Base-by-base conservation (phyloP, 2,888 invertebrate genomes). In the Criorhina ranunculi region DNA sequence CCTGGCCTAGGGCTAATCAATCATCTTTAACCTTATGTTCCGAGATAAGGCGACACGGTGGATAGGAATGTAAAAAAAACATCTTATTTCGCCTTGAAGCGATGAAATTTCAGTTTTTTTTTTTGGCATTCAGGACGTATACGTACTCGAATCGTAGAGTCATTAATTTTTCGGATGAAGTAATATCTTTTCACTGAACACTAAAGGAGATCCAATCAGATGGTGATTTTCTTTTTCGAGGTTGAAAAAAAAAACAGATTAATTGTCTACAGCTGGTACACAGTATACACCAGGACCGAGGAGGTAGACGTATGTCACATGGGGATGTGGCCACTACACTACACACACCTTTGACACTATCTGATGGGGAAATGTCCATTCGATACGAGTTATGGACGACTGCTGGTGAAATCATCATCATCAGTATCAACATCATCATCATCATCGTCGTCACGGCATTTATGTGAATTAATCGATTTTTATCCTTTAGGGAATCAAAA, bases 401-500 rank as follows among this genome's bases (percentile, higher is more conserved):
- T 42, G 24, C 37, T 31, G 12, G n/a, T 62, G 62, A 77, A 59
- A 67, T 35, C 59, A 49, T 64, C 53, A 33, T 40, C 73, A 64
- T 81, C 42, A 72, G 60, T 51, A 60, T 67, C 67, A 15, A 64
- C 49, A 57, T 49, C 57, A 72, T 72, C 40, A 51, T 67, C 66
- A 53, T 67, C 62, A 62, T 77, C 69, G 24, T 70, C 44, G 24
- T 53, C 17, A 7, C 29, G 24, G 24, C 44, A 60, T 62, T 62
- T 77, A 70, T 70, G 70, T 31, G 42, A 57, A 77, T 72, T 78
- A 78, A 82, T 82, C 82, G 70, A 77, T 59, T 72, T 72, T 70
- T 70, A 70, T 69, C 66, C 64, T 70, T 51, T 19, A 31, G 59
- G 77, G 70, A 70, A 77, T 82, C 82, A 82, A 66, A 77, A 78